phyloP scores from a whole-genome alignment of 2,888 invertebrate species.

The Drosophila neotestacea region DNA sequence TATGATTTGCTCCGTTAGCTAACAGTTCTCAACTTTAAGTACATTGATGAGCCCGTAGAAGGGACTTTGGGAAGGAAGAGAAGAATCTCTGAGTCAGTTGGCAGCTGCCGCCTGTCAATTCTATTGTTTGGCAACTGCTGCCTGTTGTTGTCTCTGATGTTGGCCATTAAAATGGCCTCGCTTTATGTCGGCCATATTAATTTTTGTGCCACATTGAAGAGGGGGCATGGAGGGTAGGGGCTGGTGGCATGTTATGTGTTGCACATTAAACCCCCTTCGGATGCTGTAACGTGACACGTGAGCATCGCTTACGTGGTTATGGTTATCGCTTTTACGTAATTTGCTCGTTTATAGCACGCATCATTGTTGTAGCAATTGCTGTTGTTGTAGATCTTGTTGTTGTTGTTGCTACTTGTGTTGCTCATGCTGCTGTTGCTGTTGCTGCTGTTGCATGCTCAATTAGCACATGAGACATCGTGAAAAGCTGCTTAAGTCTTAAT shows the following conservation, averaged over 20 bases:
- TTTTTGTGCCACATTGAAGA: slow-evolving; percentile 60
- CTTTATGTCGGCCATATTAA: slow-evolving; percentile 73
- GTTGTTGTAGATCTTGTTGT: slow-evolving; percentile 12
- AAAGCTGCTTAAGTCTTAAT: slow-evolving; percentile 40
- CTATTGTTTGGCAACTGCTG: slow-evolving; percentile 65
- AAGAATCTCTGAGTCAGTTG: slow-evolving; percentile 12
- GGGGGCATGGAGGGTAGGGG: background rate
- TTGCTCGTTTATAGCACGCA: slow-evolving; percentile 65
- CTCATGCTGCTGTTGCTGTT: slow-evolving; percentile 11
- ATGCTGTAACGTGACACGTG: slow-evolving; percentile 69
- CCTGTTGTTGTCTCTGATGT: slow-evolving; percentile 45
- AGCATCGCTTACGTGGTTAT: slow-evolving; percentile 68
- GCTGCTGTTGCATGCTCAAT: slow-evolving; percentile 54
- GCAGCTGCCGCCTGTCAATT: slow-evolving; percentile 44
- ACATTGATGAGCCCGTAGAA: slow-evolving; percentile 7
- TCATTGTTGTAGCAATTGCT: slow-evolving; percentile 49
- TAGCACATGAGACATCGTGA: slow-evolving; percentile 35
- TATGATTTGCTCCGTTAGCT: slow-evolving; percentile 34
- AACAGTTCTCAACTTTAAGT: slow-evolving; percentile 31
- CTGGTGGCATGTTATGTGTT: slow-evolving; percentile 10
- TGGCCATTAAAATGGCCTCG: slow-evolving; percentile 62
- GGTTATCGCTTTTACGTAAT: slow-evolving; percentile 78
- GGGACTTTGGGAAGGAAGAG: background rate
- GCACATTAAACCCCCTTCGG: slow-evolving; percentile 42
- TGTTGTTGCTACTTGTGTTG: slow-evolving; percentile 8